Percentiles rank a stretch among this genome's conserved stretches.
Evolutionary conservation across 2,797 vertebrate species (phyloP).

Genomic region (Spheniscus humboldti): DNA sequence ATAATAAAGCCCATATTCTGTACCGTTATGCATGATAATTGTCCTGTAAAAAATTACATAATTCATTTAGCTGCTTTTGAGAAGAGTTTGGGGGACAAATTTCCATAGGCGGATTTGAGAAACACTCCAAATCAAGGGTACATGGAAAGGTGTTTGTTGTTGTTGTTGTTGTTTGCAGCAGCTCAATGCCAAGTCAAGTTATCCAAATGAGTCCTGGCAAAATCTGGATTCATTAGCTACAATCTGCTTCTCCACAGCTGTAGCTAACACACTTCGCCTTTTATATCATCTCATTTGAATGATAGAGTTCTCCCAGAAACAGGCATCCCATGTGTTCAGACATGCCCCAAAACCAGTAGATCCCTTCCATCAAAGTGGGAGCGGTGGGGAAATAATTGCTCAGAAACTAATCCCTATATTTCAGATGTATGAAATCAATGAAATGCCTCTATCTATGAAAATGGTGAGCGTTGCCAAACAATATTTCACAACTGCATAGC

Average conservation of each 20-base stretch:
- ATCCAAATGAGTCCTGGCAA: conserved; percentile 10
- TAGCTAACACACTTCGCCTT: conserved; percentile 26
- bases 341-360: conserved; percentile 39
- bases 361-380: conserved; percentile 43
- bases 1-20: conserved; percentile 3
- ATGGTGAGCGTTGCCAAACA: neutral
- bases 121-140: neutral
- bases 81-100: neutral
- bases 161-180: neutral
- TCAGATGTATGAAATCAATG: conserved; percentile 47
- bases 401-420: conserved; percentile 54
- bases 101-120: neutral
- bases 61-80: neutral
- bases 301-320: conserved; percentile 40
- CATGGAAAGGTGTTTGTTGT: neutral
- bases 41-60: neutral
- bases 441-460: conserved; percentile 16
- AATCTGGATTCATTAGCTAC: conserved; percentile 28
- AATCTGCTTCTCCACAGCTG: conserved; percentile 20
- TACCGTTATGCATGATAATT: neutral
- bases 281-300: conserved; percentile 40
- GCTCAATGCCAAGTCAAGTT: neutral
- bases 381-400: conserved; percentile 23
- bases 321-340: conserved; percentile 15
- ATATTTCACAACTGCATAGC: neutral